Evolutionary conservation across 2,797 vertebrate genomes (phyloP), one percentile per base, ranked within the genome.

Genomic region (Sphaeramia orbicularis): DNA sequence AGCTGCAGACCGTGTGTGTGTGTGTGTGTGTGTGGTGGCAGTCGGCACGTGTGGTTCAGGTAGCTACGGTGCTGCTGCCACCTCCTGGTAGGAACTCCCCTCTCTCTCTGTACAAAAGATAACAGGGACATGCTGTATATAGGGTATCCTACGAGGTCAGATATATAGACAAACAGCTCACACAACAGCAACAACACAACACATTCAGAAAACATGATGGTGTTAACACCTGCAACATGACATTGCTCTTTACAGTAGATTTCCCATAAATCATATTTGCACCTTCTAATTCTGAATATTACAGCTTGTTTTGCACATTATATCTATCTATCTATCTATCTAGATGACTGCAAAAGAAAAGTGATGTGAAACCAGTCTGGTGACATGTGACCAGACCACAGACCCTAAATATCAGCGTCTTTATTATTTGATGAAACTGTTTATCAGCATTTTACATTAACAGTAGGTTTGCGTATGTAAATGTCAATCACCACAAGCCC

Each of bases 61-160:
- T 54, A 57, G 47, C 52, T 65, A 64, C 15, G 58, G 70, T 71
- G 65, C 68, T 91, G 85, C 90, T 90, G 91, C 91, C 91, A 69
- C 81, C 91, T 91, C 42, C 84, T 91, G 88, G 87, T 63, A 42
- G 62, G 65, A 70, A 36, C 38, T 37, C 8, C 13, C 13, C 15
- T 16, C 8, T 48, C 0, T 48, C 0, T 7, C 15, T 10, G 9
- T 51, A 14, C 2, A 44, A 18, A 8, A 67, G 14, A 44, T 7
- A 16, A 35, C 32, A 35, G 24, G 4, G 24, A 27, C 24, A 27
- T 27, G 4, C 4, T 27, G 24, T 27, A 24, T 27, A 27, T 24
- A 27, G 24, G 24, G 24, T 27, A 5, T 27, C 24, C 24, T 27
- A 2, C 5, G 21, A 24, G 21, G 2, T 27, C 14, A 16, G 11